Conservation (phyloP, 2,113 vertebrate species). For the Equus przewalskii region DNA sequence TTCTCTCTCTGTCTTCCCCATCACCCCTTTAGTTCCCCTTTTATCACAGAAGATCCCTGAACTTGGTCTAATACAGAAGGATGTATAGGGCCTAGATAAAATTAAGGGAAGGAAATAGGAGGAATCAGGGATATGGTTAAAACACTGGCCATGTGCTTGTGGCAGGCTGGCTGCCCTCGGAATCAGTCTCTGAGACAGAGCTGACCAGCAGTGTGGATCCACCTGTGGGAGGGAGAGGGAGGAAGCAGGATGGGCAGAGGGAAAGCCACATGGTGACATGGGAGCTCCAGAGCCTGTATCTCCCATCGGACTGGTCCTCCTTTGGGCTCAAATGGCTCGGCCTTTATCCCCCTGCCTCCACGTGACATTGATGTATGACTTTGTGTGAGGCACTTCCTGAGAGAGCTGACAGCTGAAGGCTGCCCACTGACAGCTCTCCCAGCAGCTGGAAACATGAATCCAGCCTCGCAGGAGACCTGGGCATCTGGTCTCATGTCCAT, state of each 20-base stretch:
- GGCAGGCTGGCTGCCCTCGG: background rate
- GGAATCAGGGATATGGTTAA: background rate
- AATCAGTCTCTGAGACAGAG: background rate
- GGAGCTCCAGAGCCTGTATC: background rate
- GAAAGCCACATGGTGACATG: background rate
- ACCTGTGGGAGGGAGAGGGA: background rate
- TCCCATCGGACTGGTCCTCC: background rate
- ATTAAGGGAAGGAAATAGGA: background rate
- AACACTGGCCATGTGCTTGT: background rate
- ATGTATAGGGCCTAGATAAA: constrained; percentile 29
- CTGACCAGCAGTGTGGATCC: background rate
- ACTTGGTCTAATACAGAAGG: background rate
- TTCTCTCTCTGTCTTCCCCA: background rate
- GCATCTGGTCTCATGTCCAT: background rate
- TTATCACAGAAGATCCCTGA: constrained; percentile 20
- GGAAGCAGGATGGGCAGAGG: background rate
- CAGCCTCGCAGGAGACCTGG: constrained; percentile 11
- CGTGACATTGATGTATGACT: background rate
- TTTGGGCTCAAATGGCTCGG: background rate
- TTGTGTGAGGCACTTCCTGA: constrained; percentile 27
- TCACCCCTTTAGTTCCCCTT: background rate
- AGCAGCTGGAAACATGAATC: background rate
- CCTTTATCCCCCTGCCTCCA: background rate
- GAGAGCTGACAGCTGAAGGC: constrained; percentile 50
- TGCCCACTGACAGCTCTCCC: background rate